Base-by-base conservation (phyloP, 2,797 vertebrate genomes). In the Cheirogaleus major region DNA sequence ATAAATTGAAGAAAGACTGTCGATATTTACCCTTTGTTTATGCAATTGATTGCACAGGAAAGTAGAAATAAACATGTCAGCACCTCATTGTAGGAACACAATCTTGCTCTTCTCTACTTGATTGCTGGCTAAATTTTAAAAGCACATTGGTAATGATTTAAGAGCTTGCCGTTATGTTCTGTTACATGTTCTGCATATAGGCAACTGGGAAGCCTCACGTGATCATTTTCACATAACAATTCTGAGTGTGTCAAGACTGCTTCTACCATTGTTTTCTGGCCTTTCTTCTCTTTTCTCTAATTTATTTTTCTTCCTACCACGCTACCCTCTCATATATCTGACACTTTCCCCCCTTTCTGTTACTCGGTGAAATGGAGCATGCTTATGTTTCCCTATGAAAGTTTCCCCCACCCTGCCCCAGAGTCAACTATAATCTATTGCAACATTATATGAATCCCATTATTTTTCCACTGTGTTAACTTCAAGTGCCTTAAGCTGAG, bases 391-490 rank as follows among this genome's bases (percentile, higher is more conserved):
- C 73, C 50, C 76, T 25, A 23, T 11, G 5, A 87, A 97, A 95
- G 30, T 12, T 9, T 11, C 22, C 8, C 18, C 27, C 23, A 35
- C 63, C 52, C 41, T 17, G 1, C 43, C 25, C 82, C 13, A 2
- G 20, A n/a, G 14, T 70, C 38, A 95, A 67, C 48, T 75, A 35
- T 91, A 97, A 98, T 98, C 73, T 97, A 95, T 91, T 97, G 84
- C 18, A 95, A 83, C 81, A 91, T 92, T 67, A 87, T 95, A 95
- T 55, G 76, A 98, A 97, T 95, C 95, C 95, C 61, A 97, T 97
- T 97, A 96, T 98, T 98, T 98, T 98, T 97, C 32, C 82, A 97
- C 78, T 95, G n/a, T 89, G 70, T 97, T 98, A 97, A 97, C 65
- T 95, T 79, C n/a, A 91, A 97, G 79, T 95, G 72, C 93, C 63